Evolutionary conservation across 2,113 vertebrate species (phyloP).

Genomic region (Saccopteryx leptura): DNA sequence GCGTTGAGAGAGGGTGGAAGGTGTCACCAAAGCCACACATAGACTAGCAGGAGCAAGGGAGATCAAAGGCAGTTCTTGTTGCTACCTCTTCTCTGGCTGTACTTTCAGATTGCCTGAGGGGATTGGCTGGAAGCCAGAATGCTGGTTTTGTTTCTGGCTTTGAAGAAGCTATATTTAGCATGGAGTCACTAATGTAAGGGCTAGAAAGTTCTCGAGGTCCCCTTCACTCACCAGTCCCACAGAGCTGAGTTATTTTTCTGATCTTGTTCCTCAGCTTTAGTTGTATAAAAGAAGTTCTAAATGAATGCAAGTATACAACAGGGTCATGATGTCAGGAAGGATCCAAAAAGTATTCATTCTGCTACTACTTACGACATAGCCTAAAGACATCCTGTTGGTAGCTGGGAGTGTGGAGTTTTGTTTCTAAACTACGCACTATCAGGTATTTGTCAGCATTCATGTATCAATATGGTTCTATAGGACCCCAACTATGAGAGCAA

Average conservation of each 20-base stretch:
- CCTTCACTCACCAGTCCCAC: conserved; percentile 22
- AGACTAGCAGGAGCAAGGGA: conserved; percentile 3
- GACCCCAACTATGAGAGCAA: conserved; percentile 17
- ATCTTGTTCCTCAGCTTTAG: conserved; percentile 18
- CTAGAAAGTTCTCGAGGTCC: conserved; percentile 55
- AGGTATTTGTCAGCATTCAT: conserved; percentile 41
- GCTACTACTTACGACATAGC: not conserved
- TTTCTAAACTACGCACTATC: conserved; percentile 61
- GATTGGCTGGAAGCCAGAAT: conserved; percentile 51
- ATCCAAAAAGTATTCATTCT: not conserved
- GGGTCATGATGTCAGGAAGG: conserved; percentile 9
- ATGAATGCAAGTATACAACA: not conserved
- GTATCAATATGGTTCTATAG: conserved; percentile 37
- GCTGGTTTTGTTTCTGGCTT: conserved; percentile 60
- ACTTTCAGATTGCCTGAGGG: conserved; percentile 51
- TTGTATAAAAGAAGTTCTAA: conserved; percentile 54
- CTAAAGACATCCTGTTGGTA: not conserved
- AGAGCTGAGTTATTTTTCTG: conserved; percentile 59
- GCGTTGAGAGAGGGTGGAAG: not conserved
- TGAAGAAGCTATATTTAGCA: conserved; percentile 65
- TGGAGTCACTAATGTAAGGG: conserved; percentile 34
- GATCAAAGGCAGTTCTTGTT: conserved; percentile 28
- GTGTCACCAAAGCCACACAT: not conserved
- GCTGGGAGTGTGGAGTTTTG: conserved; percentile 33
- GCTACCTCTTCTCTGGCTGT: conserved; percentile 45